Conservation (phyloP, 1,140 invertebrate species). For the Drosophila baimaii region DNA sequence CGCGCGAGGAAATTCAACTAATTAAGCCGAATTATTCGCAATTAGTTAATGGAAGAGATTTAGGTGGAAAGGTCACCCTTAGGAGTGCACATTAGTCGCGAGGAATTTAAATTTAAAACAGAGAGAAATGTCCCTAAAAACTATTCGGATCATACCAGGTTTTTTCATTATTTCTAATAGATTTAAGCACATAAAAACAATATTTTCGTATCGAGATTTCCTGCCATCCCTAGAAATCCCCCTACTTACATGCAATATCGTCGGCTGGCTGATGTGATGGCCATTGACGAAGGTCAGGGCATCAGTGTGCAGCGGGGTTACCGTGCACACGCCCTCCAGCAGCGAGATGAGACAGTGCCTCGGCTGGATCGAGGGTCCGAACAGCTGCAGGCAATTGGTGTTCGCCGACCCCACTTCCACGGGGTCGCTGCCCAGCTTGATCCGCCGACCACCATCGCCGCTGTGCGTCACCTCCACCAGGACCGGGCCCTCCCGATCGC, state of each 20-base stretch:
- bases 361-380: constrained; percentile 93
- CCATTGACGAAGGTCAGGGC: constrained; percentile 97
- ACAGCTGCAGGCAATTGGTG: constrained; percentile 88
- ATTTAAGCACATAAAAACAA: too few relatives aligned
- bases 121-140: too few relatives aligned
- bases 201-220: neutral
- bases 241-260: constrained; percentile 91
- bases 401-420: constrained; percentile 89
- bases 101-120: neutral
- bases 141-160: too few relatives aligned
- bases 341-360: constrained; percentile 97
- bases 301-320: constrained; percentile 96
- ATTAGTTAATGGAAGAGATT: constrained; percentile 40
- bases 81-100: neutral
- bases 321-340: constrained; percentile 95
- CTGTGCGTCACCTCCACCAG: constrained; percentile 87
- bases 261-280: constrained; percentile 95
- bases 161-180: too few relatives aligned
- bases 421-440: constrained; percentile 87
- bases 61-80: neutral
- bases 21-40: constrained; percentile 40
- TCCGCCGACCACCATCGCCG: constrained; percentile 87
- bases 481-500: constrained; percentile 85
- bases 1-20: constrained; percentile 33
- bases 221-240: neutral